Evolutionary conservation across 2,113 vertebrate species (phyloP), one percentile per base, ranked within the genome.

Genomic region (Lepus timidus): DNA sequence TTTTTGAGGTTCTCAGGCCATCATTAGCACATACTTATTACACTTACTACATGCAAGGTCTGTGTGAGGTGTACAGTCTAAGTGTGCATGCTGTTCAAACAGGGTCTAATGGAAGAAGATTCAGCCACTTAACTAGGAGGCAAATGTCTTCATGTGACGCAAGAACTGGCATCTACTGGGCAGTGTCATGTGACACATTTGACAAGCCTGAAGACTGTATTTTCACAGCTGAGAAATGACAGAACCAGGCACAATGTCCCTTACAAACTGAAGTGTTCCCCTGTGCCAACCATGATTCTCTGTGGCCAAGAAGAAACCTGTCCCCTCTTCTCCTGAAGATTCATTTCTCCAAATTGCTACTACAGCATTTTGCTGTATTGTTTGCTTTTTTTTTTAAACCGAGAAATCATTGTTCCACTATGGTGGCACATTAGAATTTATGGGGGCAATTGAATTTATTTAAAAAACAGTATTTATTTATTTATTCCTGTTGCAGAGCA

Each of bases 191-290:
- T 68, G 64, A 39, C 12, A 79, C 49, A 17, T 4, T 36, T 44
- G 49, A 76, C 29, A 33, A 58, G 33, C 12, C 22, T 33, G n/a
- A 85, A 58, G 16, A 23, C 52, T 79, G 29, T 61, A 85, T 39
- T 79, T 68, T 58, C 74, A 68, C 23, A 86, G 29, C 31, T 51
- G 39, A 84, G 52, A 86, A 23, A 93, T 13, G 33, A 16, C 44
- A 71, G 62, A 62, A 79, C 16, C 23, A 73, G 73, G 93, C 17
- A 67, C 74, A 9, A 81, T 80, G 80, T 90, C 36, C 96, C n/a
- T 91, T 79, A 58, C 78, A 74, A 95, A 96, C 33, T 4, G 85
- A 87, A 36, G 14, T 58, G 22, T 58, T 33, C 23, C 70, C 79
- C 36, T 70, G 65, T 86, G 39, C 27, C 36, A 70, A 51, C 23